phyloP scores from a whole-genome alignment of 2,888 invertebrate species.

The Agrilus biguttatus region DNA sequence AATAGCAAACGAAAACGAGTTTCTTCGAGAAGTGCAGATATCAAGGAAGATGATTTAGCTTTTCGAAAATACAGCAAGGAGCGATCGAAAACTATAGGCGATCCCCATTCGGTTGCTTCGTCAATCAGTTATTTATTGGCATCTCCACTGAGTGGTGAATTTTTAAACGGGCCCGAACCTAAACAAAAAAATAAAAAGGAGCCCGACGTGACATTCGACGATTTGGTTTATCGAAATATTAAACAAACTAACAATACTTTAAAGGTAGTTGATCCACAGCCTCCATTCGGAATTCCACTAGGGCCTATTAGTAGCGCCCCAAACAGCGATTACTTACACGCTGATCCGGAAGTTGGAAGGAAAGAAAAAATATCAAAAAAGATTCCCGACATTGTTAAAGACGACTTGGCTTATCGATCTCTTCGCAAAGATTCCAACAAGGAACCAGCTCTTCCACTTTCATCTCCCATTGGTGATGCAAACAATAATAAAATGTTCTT shows the following conservation, averaged over 20 bases:
- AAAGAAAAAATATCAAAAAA: conserved; percentile 51
- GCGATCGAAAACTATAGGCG: conserved; percentile 33
- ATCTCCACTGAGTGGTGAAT: conserved; percentile 49
- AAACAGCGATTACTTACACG: conserved; percentile 73
- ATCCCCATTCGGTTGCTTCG: conserved; percentile 33
- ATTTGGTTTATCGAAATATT: conserved; percentile 69
- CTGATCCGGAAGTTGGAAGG: conserved; percentile 45
- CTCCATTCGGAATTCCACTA: conserved; percentile 80
- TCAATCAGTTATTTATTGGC: conserved; percentile 53
- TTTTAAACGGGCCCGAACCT: conserved; percentile 34
- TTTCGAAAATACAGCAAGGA: conserved; percentile 56
- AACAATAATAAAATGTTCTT: conserved; percentile 30
- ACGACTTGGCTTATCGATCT: conserved; percentile 76
- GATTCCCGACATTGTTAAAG: conserved; percentile 70
- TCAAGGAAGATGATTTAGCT: conserved; percentile 67
- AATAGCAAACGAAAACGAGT: conserved; percentile 19
- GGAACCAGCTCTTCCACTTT: conserved; percentile 33
- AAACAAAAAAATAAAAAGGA: conserved; percentile 37
- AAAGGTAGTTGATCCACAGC: conserved; percentile 66
- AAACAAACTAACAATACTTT: conserved; percentile 60
- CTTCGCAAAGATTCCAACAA: conserved; percentile 65
- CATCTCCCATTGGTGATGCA: conserved; percentile 30
- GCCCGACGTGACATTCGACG: conserved; percentile 71
- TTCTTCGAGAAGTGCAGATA: conserved; percentile 43
- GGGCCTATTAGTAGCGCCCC: conserved; percentile 70